Conservation (phyloP, 2,113 vertebrate species). For the Nerophis lumbriciformis region DNA sequence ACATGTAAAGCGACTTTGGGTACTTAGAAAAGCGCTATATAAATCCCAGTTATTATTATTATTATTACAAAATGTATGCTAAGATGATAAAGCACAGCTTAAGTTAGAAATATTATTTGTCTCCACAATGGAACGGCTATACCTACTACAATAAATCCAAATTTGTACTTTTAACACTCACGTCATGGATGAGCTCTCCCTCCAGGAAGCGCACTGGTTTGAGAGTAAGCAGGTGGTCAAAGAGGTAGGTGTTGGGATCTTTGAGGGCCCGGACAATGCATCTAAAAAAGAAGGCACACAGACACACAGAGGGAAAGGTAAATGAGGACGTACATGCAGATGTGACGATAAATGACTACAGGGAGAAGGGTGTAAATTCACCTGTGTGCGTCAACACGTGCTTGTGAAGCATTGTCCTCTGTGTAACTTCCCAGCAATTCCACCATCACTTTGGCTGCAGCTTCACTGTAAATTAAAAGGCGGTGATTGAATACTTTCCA, state of each 20-base stretch:
- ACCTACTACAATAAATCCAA: too few relatives aligned
- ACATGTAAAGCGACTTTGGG: too few relatives aligned
- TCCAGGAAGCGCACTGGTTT: constrained; percentile 98
- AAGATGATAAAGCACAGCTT: neutral
- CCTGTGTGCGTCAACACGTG: constrained; percentile 94
- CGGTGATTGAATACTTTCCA: neutral
- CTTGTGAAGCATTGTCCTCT: constrained; percentile 97
- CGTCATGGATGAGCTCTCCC: constrained; percentile 97
- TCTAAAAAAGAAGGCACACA: constrained; percentile 57
- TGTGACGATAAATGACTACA: neutral
- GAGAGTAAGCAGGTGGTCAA: constrained; percentile 94
- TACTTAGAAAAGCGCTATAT: too few relatives aligned
- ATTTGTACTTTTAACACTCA: constrained; percentile 69
- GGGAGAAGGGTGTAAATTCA: constrained; percentile 35
- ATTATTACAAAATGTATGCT: too few relatives aligned
- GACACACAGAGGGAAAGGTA: neutral
- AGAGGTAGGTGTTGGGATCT: constrained; percentile 92
- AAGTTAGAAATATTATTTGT: neutral
- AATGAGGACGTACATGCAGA: neutral
- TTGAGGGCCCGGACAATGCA: constrained; percentile 94
- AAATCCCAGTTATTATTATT: too few relatives aligned
- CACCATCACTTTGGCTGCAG: constrained; percentile 97
- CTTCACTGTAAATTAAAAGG: constrained; percentile 72
- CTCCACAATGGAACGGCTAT: neutral
- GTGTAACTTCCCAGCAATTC: constrained; percentile 97